Base-by-base conservation (phyloP, 1,140 invertebrate species). In the Scaptomyza graminum region DNA sequence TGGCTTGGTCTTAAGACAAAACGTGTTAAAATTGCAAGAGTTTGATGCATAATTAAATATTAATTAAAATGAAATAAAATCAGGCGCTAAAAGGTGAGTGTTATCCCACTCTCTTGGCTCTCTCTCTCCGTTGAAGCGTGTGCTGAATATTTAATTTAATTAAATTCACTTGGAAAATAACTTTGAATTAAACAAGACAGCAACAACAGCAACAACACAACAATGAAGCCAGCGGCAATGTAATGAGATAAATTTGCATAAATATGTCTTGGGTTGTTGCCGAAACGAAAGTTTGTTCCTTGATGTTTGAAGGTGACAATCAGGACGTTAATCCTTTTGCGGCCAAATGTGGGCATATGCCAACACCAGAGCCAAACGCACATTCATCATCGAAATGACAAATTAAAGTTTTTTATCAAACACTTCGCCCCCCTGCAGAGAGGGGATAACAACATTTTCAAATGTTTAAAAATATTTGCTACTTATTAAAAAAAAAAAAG, bases 221-320 rank as follows among this genome's bases (percentile, higher is more conserved):
- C 49, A 66, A 62, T 68, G 47, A 43, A 62, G 49, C 44, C 69
- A 34, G 25, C 55, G 56, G 68, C 70, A 34, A 65, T 59, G 83
- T 88, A 87, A 87, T 88, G 84, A 88, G 76, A 88, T 74, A 83
- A 79, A 88, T 88, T 88, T 88, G 83, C 83, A 88, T 88, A 88
- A 88, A 88, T 79, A 89, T 88, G 65, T 66, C 51, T 64, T 70
- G 72, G 46, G 62, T 68, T 84, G 81, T 84, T 54, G 65, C 80
- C 67, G 80, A 84, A 82, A 49, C 50, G 47, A 82, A 82, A 75
- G 57, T 64, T 72, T 31, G 44, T 28, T 54, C 76, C 74, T 60
- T 41, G 37, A 55, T 39, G 41, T 43, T 54, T 59, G 62, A 62
- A 83, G 79, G 57, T 72, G 72, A 43, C 64, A 69, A 56, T 43